Conservation (phyloP, 2,888 invertebrate genomes). For the Drosophila cognata region DNA sequence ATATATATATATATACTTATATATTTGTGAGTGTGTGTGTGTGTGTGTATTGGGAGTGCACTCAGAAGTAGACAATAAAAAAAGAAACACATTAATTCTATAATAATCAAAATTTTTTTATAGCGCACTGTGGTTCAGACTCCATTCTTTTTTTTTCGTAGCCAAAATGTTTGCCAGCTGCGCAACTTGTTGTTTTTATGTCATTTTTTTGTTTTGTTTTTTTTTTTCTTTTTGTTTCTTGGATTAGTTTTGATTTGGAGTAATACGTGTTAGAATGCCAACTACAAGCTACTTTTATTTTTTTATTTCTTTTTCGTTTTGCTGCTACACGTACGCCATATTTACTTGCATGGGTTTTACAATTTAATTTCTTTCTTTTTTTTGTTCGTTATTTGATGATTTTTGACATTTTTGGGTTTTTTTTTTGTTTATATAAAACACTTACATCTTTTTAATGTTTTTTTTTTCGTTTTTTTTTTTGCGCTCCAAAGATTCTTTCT, state of each 20-base stretch:
- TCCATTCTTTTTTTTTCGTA: conserved; percentile 5
- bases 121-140: conserved; percentile 52
- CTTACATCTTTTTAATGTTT: conserved; percentile 16
- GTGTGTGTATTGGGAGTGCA: conserved; percentile 36
- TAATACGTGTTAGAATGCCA: conserved; percentile 54
- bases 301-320: conserved; percentile 29
- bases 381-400: conserved; percentile 34
- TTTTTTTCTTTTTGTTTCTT: conserved; percentile 21
- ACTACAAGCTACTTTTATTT: conserved; percentile 65
- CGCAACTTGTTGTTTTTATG: conserved; percentile 17
- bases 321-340: conserved; percentile 40
- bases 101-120: conserved; percentile 41
- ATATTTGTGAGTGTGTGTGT: conserved; percentile 12
- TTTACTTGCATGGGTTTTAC: conserved; percentile 41
- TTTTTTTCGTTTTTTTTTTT: conserved; percentile 24
- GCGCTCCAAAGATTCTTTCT: conserved; percentile 46
- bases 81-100: conserved; percentile 58
- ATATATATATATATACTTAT: conserved; percentile 23
- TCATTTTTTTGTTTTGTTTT: conserved; percentile 10
- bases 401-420: conserved; percentile 41
- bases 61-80: conserved; percentile 55
- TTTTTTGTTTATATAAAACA: conserved; percentile 25
- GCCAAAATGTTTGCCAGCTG: conserved; percentile 23
- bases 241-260: conserved; percentile 64
- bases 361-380: conserved; percentile 29